phyloP scores from a whole-genome alignment of 2,888 invertebrate genomes.

The Xanthia icteritia region DNA sequence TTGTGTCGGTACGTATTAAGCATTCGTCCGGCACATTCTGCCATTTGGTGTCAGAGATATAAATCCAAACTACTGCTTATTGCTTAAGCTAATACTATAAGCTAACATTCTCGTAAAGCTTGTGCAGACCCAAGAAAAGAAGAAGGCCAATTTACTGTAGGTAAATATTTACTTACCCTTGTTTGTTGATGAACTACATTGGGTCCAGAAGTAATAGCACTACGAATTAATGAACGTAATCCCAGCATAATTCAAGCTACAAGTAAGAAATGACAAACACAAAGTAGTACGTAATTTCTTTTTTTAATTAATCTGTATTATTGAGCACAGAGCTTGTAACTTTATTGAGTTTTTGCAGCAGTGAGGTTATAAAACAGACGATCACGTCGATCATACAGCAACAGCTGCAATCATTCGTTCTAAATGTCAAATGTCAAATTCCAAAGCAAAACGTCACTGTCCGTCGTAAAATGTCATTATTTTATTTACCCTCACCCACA shows the following conservation, averaged over 20 bases:
- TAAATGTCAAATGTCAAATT: too few species aligned
- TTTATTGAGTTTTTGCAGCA: background rate
- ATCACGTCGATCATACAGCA: background rate
- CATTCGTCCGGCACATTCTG: background rate
- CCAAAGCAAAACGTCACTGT: background rate
- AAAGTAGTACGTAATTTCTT: background rate
- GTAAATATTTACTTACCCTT: constrained; percentile 73
- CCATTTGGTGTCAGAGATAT: background rate
- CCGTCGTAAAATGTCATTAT: background rate
- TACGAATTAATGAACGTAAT: constrained; percentile 72
- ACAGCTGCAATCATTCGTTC: background rate
- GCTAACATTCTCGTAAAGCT: background rate
- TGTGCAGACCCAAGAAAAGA: background rate
- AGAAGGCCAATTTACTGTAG: background rate
- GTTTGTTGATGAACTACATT: constrained; percentile 79
- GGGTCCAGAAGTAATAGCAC: constrained; percentile 64
- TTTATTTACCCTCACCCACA: background rate
- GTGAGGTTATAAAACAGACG: constrained; percentile 5
- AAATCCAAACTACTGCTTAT: background rate
- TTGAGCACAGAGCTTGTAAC: too few species aligned
- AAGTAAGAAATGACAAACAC: background rate
- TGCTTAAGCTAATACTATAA: too few species aligned
- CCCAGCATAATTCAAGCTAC: constrained; percentile 73
- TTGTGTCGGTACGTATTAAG: background rate
- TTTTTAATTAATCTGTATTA: too few species aligned